Evolutionary conservation across 2,113 vertebrate genomes (phyloP), one percentile per base, ranked within the genome.

Genomic region (Eurypyga helias): DNA sequence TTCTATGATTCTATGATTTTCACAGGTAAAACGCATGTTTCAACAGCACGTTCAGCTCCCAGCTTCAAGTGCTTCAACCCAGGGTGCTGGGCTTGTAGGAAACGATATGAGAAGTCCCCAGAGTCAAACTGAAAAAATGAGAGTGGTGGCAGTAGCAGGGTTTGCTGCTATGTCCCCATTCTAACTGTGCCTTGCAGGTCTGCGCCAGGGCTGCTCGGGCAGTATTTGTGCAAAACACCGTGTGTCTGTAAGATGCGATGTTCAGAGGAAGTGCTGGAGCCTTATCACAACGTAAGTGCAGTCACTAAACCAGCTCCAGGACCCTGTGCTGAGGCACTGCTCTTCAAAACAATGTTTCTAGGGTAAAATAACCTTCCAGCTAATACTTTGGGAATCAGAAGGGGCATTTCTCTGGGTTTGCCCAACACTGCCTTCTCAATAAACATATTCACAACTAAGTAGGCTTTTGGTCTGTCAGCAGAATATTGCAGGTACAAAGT

Each of bases 231-330:
- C 29, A 78, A 72, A 70, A 61, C 33, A 43, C 14, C 13, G 6
- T 0, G 4, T 0, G 3, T 24, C 29, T 4, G 1, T 48, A 43
- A 66, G 36, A 26, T 46, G 10, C 3, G 7, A 34, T 34, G 72
- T n/a, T 88, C 62, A 36, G 75, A 77, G 48, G 48, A 69, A 14
- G 10, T 28, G n/a, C 62, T 73, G 41, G 64, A 57, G 14, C 29
- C 17, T 52, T 43, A 52, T 6, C 26, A 41, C 17, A 20, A 14
- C 2, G 14, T 36, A 31, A 86, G 26, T 13, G 9, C 11, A 41
- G 19, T 43, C 18, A 28, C 31, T 65, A 51, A 89, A 57, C 4
- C 10, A 65, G 16, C 15, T 34, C 21, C 67, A 83, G 58, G 62
- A 52, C 10, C 6, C 36, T 58, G 4, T 55, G 20, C 14, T 25